These are phyloP conservation scores for Entomobrya proxima DNA, from an alignment of 2,888 invertebrate species.

Conservation along the genomic window DNA sequence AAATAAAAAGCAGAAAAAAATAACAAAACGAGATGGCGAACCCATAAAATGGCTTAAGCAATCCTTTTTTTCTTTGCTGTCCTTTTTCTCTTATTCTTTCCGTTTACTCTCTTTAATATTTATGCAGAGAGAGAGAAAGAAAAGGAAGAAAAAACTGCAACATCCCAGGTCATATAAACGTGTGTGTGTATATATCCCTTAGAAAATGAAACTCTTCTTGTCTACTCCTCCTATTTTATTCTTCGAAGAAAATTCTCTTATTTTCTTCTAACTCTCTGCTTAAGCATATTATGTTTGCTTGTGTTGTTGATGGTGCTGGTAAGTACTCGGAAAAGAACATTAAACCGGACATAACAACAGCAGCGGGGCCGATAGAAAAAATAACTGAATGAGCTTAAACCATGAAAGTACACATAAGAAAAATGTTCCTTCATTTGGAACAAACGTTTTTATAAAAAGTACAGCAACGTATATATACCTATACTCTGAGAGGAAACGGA, in stretches of 20 bases:
- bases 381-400: too few species aligned
- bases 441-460: too few species aligned
- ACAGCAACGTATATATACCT: too few species aligned
- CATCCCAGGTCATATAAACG: too few species aligned
- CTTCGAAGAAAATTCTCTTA: not conserved
- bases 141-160: not conserved
- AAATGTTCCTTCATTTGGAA: too few species aligned
- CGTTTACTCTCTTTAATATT: constrained; percentile 38
- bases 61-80: constrained; percentile 9
- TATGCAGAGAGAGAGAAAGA: not conserved
- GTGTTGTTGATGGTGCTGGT: not conserved
- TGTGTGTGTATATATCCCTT: too few species aligned
- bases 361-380: too few species aligned
- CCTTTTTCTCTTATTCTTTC: not conserved
- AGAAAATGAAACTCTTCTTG: not conserved
- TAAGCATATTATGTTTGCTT: too few species aligned
- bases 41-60: constrained; percentile 32
- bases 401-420: too few species aligned
- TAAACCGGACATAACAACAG: not conserved
- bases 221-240: not conserved
- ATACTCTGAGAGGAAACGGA: too few species aligned
- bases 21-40: constrained; percentile 25
- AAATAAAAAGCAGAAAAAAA: not conserved
- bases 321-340: not conserved
- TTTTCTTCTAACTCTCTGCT: not conserved